Evolutionary conservation across 2,888 invertebrate species (phyloP).

Genomic region (Aleiodes leptofemur): DNA sequence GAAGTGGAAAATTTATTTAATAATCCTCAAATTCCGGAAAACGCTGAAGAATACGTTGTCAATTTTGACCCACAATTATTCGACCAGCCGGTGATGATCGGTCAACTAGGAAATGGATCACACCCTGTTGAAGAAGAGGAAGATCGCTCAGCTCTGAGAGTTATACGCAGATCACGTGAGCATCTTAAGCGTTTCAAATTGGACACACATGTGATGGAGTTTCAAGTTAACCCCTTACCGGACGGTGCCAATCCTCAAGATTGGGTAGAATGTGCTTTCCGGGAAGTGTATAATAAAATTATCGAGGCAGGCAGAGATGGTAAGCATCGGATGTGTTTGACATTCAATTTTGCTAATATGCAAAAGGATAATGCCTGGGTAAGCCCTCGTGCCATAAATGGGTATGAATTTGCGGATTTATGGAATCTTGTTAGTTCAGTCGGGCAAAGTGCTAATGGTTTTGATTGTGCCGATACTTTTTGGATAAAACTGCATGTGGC

Average conservation of each 20-base stretch:
- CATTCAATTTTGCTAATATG: not conserved
- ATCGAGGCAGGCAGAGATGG: not conserved
- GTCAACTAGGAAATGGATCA: no score
- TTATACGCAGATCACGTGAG: not conserved
- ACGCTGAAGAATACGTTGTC: no score
- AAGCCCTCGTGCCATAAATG: not conserved
- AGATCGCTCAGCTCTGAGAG: not conserved
- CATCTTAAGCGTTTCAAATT: not conserved
- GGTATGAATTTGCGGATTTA: not conserved
- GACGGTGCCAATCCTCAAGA: not conserved
- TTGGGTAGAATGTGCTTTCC: not conserved
- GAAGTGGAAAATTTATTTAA: no score
- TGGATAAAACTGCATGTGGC: no score
- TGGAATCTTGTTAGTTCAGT: not conserved
- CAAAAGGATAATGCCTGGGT: not conserved
- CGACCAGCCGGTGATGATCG: no score
- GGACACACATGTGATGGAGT: conserved; percentile 3
- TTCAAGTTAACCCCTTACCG: not conserved
- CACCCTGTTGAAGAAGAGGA: no score
- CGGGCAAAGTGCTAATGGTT: no score
- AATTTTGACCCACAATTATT: no score
- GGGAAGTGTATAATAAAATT: not conserved
- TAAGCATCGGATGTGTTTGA: not conserved
- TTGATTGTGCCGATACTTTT: no score
- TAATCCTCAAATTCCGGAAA: no score